phyloP scores from a whole-genome alignment of 2,888 invertebrate genomes.

The Apeira syringaria region DNA sequence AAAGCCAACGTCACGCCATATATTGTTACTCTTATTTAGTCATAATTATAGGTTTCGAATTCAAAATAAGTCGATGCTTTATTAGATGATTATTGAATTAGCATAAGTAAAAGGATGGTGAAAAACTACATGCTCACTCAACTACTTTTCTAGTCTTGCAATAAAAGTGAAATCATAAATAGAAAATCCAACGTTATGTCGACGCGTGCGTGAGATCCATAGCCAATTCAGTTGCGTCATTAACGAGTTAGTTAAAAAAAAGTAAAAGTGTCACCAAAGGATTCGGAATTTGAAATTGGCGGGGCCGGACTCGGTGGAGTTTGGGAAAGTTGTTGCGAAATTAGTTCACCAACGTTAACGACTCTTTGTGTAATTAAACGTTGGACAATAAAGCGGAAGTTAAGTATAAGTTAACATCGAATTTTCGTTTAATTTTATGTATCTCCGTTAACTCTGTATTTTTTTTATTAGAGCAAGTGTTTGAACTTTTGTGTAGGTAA shows the following conservation, averaged over 20 bases:
- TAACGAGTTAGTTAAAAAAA: slow-evolving; percentile 4
- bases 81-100: no score
- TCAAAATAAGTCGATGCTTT: no score
- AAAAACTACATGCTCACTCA: neutral
- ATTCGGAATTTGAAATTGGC: slow-evolving; percentile 5
- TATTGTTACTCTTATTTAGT: no score
- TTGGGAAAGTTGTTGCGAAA: neutral
- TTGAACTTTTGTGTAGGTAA: no score
- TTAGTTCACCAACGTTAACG: neutral
- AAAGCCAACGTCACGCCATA: no score
- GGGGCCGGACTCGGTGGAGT: slow-evolving; percentile 4
- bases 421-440: no score
- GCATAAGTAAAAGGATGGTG: neutral
- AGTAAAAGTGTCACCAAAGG: slow-evolving; percentile 12
- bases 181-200: slow-evolving; percentile 1
- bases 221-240: slow-evolving; percentile 9
- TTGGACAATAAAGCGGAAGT: no score
- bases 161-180: slow-evolving; percentile 29
- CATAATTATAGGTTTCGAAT: no score
- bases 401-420: no score
- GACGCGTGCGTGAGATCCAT: slow-evolving; percentile 6
- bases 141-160: slow-evolving; percentile 11
- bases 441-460: no score
- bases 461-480: no score
- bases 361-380: no score